Evolutionary conservation across 2,113 vertebrate species (phyloP).

Genomic region (Columba janthina): DNA sequence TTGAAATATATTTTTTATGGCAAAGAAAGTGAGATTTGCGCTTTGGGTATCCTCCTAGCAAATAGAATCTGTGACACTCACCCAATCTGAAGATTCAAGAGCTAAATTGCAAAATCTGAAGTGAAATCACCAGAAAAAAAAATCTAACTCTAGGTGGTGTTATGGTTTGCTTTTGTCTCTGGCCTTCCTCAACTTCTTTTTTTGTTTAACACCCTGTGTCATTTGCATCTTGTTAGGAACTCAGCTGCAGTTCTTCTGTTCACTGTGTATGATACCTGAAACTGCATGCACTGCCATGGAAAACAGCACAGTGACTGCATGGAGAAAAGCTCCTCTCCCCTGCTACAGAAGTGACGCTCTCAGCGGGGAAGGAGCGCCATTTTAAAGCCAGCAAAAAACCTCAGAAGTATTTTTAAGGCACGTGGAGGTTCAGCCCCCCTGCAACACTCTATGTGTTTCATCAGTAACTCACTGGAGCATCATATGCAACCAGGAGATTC

Average conservation of each 20-base stretch:
- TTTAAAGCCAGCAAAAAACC: background rate
- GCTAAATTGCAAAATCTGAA: background rate
- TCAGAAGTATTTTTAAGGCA: background rate
- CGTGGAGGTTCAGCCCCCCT: background rate
- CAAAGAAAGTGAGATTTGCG: background rate
- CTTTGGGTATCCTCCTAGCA: background rate
- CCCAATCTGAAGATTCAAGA: background rate
- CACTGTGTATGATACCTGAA: background rate
- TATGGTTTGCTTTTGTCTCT: background rate
- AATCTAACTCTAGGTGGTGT: background rate
- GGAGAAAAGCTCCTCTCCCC: background rate
- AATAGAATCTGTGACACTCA: background rate
- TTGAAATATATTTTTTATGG: background rate
- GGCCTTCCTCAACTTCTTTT: background rate
- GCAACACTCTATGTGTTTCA: accelerated
- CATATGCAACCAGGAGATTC: background rate
- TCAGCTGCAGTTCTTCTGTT: background rate
- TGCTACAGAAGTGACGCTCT: background rate
- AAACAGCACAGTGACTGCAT: background rate
- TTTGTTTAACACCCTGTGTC: background rate
- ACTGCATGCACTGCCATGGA: background rate
- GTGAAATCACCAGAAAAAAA: background rate
- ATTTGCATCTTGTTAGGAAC: background rate
- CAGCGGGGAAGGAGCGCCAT: background rate
- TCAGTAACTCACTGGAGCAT: background rate